A percentile compares a stretch with the other conserved stretches of the same genome.
Conservation (phyloP, 2,113 vertebrate genomes). For the Charina bottae region DNA sequence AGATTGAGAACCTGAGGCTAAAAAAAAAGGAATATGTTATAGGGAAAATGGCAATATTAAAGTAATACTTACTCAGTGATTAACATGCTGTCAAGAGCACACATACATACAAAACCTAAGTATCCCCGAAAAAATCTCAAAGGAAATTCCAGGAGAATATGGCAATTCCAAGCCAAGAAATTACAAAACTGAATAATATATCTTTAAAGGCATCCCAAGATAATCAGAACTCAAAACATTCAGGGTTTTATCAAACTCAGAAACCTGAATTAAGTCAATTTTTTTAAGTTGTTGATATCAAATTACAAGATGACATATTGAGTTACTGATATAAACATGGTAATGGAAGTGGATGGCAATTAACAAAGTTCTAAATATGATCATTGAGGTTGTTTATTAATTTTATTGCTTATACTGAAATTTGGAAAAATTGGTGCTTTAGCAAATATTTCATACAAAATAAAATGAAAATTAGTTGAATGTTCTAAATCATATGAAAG, state of each 20-base stretch:
- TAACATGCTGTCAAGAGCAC: background rate
- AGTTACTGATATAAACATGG: background rate
- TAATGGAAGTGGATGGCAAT: background rate
- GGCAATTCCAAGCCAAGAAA: background rate
- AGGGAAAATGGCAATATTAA: background rate
- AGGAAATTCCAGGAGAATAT: background rate
- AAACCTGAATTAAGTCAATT: background rate
- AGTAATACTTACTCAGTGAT: background rate
- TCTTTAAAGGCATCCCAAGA: background rate
- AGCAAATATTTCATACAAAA: background rate
- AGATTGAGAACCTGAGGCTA: background rate
- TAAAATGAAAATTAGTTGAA: slow-evolving; percentile 23
- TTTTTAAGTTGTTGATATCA: background rate
- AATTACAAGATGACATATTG: background rate
- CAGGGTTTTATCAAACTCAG: background rate
- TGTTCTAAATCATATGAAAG: slow-evolving; percentile 48
- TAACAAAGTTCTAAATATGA: background rate
- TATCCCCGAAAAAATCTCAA: background rate
- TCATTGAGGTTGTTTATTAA: background rate
- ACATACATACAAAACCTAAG: background rate
- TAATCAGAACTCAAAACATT: background rate
- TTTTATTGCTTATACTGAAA: background rate
- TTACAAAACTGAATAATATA: background rate
- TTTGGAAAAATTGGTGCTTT: background rate
- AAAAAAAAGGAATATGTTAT: background rate